Evolutionary conservation across 2,797 vertebrate genomes (phyloP).

Genomic region (Podarcis siculus): DNA sequence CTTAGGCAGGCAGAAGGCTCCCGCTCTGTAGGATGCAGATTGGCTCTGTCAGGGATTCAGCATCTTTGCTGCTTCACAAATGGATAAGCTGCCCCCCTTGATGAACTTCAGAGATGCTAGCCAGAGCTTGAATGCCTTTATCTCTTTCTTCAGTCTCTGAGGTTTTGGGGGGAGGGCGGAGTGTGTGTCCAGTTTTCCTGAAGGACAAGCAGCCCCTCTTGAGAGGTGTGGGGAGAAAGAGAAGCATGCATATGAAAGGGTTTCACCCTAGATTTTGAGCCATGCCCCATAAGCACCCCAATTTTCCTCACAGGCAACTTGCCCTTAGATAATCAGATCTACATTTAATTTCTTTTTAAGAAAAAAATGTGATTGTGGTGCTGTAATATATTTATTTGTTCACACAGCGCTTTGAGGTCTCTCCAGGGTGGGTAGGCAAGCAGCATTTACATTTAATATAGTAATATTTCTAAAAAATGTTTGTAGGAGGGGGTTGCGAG

Average conservation of each 20-base stretch:
- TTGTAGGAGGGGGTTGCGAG: not conserved
- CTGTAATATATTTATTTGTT: no score
- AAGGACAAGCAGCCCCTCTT: constrained; percentile 54
- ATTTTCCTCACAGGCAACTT: not conserved
- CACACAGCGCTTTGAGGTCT: not conserved
- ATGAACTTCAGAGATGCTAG: constrained; percentile 50
- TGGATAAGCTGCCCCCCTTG: constrained; percentile 42
- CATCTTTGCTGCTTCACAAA: constrained; percentile 65
- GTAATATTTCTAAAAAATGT: not conserved
- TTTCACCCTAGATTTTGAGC: constrained; percentile 58
- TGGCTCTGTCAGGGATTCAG: constrained; percentile 34
- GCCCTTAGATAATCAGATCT: constrained; percentile 33
- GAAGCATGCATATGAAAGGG: constrained; percentile 56
- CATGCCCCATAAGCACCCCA: constrained; percentile 34
- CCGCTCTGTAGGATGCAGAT: not conserved
- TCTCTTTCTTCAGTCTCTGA: constrained; percentile 47
- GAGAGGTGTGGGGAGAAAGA: constrained; percentile 37
- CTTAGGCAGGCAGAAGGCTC: not conserved
- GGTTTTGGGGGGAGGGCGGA: constrained; percentile 33
- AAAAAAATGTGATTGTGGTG: not conserved
- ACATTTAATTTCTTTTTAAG: not conserved
- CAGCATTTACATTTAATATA: not conserved
- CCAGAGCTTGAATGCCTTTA: constrained; percentile 6
- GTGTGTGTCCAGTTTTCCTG: constrained; percentile 35
- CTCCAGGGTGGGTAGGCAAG: not conserved